phyloP scores from a whole-genome alignment of 2,797 vertebrate species.

The Cetoscarus ocellatus region DNA sequence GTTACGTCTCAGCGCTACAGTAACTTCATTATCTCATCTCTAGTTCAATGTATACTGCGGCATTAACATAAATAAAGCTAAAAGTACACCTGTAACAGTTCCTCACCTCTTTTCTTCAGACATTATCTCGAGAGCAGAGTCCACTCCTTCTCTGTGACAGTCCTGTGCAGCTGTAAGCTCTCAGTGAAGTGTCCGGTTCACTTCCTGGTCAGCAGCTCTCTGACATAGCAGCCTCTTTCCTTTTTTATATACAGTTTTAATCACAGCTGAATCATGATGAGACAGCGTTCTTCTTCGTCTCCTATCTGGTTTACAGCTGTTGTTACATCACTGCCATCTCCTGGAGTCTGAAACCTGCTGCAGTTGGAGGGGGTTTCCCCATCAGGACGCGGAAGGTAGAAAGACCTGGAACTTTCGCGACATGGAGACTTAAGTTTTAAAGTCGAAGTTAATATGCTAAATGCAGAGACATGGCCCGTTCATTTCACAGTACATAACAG shows the following conservation, averaged over 20 bases:
- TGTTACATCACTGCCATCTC: background rate
- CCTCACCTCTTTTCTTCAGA: constrained; percentile 48
- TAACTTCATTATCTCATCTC: too few species aligned
- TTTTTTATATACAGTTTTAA: background rate
- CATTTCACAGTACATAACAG: too few species aligned
- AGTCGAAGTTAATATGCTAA: too few species aligned
- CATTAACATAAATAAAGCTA: background rate
- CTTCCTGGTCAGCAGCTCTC: constrained; percentile 39
- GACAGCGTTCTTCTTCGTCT: background rate
- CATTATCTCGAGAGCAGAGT: constrained; percentile 21
- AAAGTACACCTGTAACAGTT: background rate
- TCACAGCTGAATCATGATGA: background rate
- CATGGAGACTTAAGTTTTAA: too few species aligned
- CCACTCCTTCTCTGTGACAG: background rate
- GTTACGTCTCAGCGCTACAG: too few species aligned
- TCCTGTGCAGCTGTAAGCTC: background rate
- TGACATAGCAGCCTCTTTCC: background rate
- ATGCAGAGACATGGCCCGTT: too few species aligned
- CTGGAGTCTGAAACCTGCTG: background rate
- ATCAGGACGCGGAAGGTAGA: too few species aligned
- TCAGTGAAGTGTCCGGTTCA: background rate
- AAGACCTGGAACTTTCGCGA: too few species aligned
- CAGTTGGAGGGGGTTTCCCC: background rate
- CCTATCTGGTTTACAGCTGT: background rate
- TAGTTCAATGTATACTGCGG: too few species aligned